Evolutionary conservation across 37 sponge, comb jelly and placozoan species (phyloP), one percentile per base, ranked within the genome.

Genomic region (Lycopodina hypogea): DNA sequence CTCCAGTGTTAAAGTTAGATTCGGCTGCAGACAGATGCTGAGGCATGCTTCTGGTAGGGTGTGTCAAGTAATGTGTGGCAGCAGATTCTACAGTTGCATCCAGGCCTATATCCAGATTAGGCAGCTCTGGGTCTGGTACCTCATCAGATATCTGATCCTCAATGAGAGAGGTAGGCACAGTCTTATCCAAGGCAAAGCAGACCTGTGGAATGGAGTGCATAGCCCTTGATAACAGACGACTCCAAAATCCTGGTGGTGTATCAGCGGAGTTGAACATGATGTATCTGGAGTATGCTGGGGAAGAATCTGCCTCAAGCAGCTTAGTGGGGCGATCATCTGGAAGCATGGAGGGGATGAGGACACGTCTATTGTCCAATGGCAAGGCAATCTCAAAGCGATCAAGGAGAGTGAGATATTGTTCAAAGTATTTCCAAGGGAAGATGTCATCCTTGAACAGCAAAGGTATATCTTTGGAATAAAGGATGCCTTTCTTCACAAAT

Each of bases 171-270:
- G 76, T 7, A 7, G 76, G 55, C 22, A 66, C 24, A 38, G 66
- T 50, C 33, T 84, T 77, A 39, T 83, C 78, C 12, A 88, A 75
- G 67, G 79, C 75, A 32, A 59, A 60, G 29, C 74, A 41, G 2
- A 88, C 50, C 50, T 68, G 36, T 61, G 68, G 45, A 4, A 91
- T 65, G 18, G 84, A 78, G 78, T 87, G 88, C 82, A 95, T 84
- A 28, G 92, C 64, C 1, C 96, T 81, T 0, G 96, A 88, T 22
- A 95, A 74, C 34, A 95, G 84, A 17, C 96, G 69, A 76, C 90
- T 90, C 96, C 96, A 95, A 75, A 92, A 92, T 23, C 96, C 93
- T 8, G 90, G 88, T 3, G 96, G 96, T 33, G 87, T 68, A 0
- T 35, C 69, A 48, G 73, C 65, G 3, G 73, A 72, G 35, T n/a